Conservation (phyloP, 2,113 vertebrate species). For the Neomonachus schauinslandi region DNA sequence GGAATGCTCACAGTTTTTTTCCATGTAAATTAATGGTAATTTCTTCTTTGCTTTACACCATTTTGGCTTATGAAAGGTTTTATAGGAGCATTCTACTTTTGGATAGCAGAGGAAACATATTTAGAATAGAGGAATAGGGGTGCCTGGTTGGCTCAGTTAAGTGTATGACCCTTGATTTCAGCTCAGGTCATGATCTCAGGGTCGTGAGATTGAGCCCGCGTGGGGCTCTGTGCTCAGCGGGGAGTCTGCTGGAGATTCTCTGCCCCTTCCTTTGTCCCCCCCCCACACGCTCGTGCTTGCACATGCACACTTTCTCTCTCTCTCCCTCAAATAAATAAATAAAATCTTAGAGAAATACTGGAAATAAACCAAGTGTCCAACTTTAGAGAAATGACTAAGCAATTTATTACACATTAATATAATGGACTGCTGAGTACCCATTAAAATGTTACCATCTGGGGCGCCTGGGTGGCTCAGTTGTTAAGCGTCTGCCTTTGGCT, state of each 20-base stretch:
- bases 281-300: not conserved
- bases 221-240: not conserved
- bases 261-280: not conserved
- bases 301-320: not conserved
- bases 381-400: not conserved
- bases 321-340: not conserved
- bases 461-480: no score
- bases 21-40: no score
- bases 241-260: not conserved
- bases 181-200: not conserved
- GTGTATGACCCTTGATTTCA: not conserved
- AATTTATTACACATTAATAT: not conserved
- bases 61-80: no score
- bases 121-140: not conserved
- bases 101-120: no score
- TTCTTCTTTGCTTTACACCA: no score
- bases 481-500: no score
- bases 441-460: not conserved
- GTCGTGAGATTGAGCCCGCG: not conserved
- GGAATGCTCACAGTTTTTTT: no score
- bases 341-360: slow-evolving; percentile 7
- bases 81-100: no score
- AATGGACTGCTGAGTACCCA: not conserved
- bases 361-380: not conserved
- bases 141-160: not conserved